These are phyloP conservation scores for Xenops minutus DNA, from an alignment of 2,797 vertebrate species.

Conservation along the genomic window DNA sequence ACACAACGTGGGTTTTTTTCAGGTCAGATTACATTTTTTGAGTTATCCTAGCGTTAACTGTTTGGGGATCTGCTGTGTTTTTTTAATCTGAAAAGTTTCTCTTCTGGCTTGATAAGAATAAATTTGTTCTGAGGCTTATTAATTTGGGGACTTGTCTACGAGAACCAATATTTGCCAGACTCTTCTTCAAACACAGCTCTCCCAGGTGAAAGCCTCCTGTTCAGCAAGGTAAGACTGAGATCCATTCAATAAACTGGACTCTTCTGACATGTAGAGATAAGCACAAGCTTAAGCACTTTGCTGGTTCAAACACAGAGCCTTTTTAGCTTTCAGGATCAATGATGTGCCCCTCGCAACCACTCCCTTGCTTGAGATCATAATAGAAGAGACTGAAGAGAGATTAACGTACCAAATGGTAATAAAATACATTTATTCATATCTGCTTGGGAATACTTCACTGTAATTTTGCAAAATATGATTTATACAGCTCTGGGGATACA, in stretches of 20 bases:
- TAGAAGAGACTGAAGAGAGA: not conserved
- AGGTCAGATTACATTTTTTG: not conserved
- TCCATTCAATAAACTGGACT: not conserved
- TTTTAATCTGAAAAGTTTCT: conserved; percentile 5
- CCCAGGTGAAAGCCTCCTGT: not conserved
- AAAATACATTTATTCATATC: not conserved
- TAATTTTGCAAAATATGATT: not conserved
- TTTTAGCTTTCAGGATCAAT: not conserved
- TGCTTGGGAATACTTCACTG: conserved; percentile 14
- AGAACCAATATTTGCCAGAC: not conserved
- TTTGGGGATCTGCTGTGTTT: not conserved
- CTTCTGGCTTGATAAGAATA: not conserved
- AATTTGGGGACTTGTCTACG: not conserved
- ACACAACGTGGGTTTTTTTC: not conserved
- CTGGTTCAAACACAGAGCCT: not conserved
- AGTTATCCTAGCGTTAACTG: not conserved
- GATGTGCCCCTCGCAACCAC: not conserved
- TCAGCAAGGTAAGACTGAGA: not conserved
- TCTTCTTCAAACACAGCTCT: not conserved
- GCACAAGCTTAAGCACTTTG: not conserved
- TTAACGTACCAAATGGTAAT: not conserved
- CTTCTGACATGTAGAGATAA: not conserved
- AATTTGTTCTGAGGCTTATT: not conserved
- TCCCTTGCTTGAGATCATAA: not conserved
- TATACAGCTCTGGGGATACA: not conserved